Evolutionary conservation across 2,888 invertebrate species (phyloP), one percentile per base, ranked within the genome.

Genomic region (Petrophora chlorosata): DNA sequence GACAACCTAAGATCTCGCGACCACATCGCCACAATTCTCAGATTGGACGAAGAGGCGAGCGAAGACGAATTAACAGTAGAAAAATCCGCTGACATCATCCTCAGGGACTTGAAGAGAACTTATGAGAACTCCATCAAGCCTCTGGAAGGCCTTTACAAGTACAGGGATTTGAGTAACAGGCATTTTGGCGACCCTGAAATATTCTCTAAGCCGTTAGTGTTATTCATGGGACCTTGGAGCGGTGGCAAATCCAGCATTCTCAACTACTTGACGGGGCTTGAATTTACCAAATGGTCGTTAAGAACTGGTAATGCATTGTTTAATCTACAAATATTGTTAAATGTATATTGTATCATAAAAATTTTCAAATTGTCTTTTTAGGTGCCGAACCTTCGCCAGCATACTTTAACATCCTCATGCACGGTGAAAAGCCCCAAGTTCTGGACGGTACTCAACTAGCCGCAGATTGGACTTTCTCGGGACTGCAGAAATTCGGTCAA

Each of bases 211-310:
- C 98, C 98, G 1, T 89, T 98, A 72, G 93, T 98, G 40, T 91
- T 98, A 3, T 97, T 98, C 73, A 96, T 98, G 95, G 98, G 98
- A 28, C 98, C 98, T 25, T 98, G 98, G 97, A 97, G 97, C 72
- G 97, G 98, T 49, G 98, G 98, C 56, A 98, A 98, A 89, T 97
- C 98, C 1, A 95, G 97, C 40, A 96, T 98, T 63, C 94, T 98
- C 56, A 98, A 98, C 84, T 98, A 98, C 84, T 91, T 98, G 58
- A 92, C 97, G 26, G 95, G 96, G 53, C 94, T 96, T 59, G 97
- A 98, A 80, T 96, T 96, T 76, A 95, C 94, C 16, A 92, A 94
- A 63, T 94, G 94, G 79, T 94, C 97, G 48, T 87, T 98, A 59
- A 93, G 96, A 89, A 97, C 97, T 80, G 98, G 98, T 97, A 90